Evolutionary conservation across 2,888 invertebrate species (phyloP).

Genomic region (Caenorhabditis sp.): DNA sequence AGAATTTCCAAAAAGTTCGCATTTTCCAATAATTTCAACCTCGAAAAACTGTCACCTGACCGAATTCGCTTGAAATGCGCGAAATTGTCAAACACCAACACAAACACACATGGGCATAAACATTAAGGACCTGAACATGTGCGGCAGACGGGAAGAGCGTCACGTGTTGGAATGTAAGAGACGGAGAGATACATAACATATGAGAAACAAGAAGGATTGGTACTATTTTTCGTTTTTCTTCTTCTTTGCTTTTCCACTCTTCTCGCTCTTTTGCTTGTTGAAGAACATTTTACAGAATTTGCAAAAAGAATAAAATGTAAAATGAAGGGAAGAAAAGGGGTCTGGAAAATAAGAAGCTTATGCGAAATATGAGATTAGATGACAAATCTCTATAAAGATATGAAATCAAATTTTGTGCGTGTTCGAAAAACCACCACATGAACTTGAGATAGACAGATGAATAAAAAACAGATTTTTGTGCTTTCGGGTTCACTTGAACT

Average conservation of each 20-base stretch:
- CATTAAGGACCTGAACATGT: neutral
- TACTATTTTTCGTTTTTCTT: neutral
- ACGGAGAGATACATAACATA: slow-evolving; percentile 2
- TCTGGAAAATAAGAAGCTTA: too few species aligned
- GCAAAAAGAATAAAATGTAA: neutral
- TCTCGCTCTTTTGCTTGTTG: slow-evolving; percentile 11
- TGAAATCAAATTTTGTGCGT: slow-evolving; percentile 28
- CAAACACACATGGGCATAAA: neutral
- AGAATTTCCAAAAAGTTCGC: too few species aligned
- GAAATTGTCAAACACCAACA: neutral
- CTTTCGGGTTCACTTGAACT: too few species aligned
- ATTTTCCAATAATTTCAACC: too few species aligned
- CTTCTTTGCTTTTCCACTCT: neutral
- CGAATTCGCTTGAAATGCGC: neutral
- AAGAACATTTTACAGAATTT: neutral
- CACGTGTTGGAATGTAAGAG: slow-evolving; percentile 4
- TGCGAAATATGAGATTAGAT: too few species aligned
- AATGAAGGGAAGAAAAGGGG: too few species aligned
- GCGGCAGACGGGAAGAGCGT: slow-evolving; percentile 5
- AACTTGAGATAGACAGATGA: too few species aligned
- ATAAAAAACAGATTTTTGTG: too few species aligned
- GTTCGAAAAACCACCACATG: slow-evolving; percentile 18
- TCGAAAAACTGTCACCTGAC: neutral
- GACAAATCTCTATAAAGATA: too few species aligned
- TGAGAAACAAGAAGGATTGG: neutral